Evolutionary conservation across 2,797 vertebrate species (phyloP).

Genomic region (Euthynnus affinis): DNA sequence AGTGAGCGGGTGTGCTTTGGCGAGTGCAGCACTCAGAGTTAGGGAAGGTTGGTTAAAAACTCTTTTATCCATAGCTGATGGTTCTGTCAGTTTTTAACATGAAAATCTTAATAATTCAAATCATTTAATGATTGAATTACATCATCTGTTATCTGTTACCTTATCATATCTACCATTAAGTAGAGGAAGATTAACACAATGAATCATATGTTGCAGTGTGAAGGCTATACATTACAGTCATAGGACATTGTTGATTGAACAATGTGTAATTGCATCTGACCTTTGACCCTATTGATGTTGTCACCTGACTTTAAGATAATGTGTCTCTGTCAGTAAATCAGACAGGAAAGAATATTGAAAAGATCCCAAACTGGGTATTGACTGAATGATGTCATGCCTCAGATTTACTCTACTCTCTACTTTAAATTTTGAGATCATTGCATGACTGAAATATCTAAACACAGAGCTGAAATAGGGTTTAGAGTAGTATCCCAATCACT

Average conservation of each 20-base stretch:
- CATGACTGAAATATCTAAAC: constrained; percentile 1
- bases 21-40: neutral
- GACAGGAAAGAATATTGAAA: neutral
- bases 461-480: neutral
- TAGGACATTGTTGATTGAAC: constrained; percentile 31
- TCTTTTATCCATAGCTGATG: neutral
- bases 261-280: constrained; percentile 44
- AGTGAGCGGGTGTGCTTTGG: neutral
- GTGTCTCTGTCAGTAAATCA: neutral
- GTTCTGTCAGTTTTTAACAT: neutral
- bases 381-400: neutral
- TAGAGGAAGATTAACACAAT: constrained; percentile 1
- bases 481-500: neutral
- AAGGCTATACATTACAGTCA: constrained; percentile 12
- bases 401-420: neutral
- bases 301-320: constrained; percentile 19
- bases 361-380: neutral
- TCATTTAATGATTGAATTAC: neutral
- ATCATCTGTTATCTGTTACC: too few relatives aligned
- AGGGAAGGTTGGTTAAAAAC: neutral
- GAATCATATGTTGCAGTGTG: constrained; percentile 16
- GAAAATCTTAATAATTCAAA: neutral
- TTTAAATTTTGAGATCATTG: neutral
- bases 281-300: constrained; percentile 39
- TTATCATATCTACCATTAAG: constrained; percentile 4